These are phyloP conservation scores for Nomada ruficornis DNA, from an alignment of 2,888 invertebrate species.

Conservation along the genomic window DNA sequence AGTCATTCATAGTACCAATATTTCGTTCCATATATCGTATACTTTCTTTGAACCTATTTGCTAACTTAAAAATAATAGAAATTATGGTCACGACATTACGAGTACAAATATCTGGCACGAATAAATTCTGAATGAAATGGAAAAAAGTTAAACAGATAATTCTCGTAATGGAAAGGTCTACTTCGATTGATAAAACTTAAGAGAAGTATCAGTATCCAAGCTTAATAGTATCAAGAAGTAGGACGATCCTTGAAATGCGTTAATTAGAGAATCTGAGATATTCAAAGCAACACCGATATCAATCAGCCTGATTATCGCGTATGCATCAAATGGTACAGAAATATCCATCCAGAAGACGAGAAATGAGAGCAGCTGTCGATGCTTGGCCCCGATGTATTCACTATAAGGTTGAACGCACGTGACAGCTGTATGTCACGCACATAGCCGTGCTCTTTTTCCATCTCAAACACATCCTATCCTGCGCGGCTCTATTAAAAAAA, in stretches of 20 bases:
- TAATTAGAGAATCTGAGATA: constrained; percentile 38
- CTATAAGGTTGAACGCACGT: constrained; percentile 61
- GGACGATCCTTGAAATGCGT: constrained; percentile 28
- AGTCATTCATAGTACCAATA: no score
- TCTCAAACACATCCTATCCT: constrained; percentile 22
- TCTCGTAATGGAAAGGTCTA: background rate
- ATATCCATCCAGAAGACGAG: constrained; percentile 63
- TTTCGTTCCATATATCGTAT: no score
- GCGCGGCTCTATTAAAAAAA: background rate
- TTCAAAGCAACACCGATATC: constrained; percentile 28
- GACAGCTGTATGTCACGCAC: constrained; percentile 61
- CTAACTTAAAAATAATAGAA: no score
- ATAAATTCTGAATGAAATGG: no score
- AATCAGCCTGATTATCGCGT: constrained; percentile 52
- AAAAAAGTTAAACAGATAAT: background rate
- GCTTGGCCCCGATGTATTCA: constrained; percentile 63
- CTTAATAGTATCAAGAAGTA: constrained; percentile 3
- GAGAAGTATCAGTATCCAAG: background rate
- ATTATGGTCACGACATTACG: no score
- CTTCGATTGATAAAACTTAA: background rate
- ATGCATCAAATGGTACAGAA: constrained; percentile 58
- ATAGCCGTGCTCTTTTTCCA: constrained; percentile 43
- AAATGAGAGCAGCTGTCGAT: constrained; percentile 71
- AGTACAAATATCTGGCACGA: no score
- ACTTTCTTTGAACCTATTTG: no score